These are phyloP conservation scores for Patiria pectinifera DNA, from an alignment of 53 echinoderm and acorn worm species.

Conservation along the genomic window DNA sequence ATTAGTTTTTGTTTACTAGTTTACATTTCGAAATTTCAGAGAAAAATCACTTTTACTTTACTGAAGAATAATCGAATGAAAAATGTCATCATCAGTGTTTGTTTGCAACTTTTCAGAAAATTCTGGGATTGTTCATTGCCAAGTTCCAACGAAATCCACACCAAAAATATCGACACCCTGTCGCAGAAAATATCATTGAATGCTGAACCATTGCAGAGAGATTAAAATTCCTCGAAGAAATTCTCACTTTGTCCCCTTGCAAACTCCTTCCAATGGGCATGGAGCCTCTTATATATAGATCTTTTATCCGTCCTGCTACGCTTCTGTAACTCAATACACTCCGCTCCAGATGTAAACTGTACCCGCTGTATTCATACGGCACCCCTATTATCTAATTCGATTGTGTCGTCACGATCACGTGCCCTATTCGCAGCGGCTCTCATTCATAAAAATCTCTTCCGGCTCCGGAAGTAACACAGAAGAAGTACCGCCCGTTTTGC, in stretches of 20 bases:
- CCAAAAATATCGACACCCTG: background rate
- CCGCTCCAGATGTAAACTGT: slow-evolving; percentile 1
- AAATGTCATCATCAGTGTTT: background rate
- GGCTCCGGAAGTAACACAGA: slow-evolving; percentile 52
- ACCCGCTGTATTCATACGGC: slow-evolving; percentile 2
- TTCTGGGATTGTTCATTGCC: background rate
- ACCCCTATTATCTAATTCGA: slow-evolving; percentile 53
- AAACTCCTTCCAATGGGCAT: background rate
- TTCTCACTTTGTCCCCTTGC: background rate
- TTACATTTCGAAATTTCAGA: background rate
- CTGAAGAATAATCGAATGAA: background rate
- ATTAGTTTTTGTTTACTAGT: background rate
- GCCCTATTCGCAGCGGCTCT: slow-evolving; percentile 35
- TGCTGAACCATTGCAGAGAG: background rate
- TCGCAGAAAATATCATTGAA: background rate
- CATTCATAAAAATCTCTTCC: slow-evolving; percentile 70
- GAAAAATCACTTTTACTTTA: background rate
- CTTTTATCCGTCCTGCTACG: slow-evolving; percentile 24
- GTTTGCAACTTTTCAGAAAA: background rate
- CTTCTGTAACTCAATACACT: background rate
- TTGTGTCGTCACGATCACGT: slow-evolving; percentile 69
- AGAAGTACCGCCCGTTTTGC: slow-evolving; percentile 50
- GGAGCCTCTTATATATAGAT: background rate
- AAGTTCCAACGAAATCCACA: background rate
- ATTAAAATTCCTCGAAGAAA: slow-evolving; percentile 33